These are phyloP conservation scores for Lateolabrax maculatus DNA, from an alignment of 2,797 vertebrate species.

Conservation along the genomic window DNA sequence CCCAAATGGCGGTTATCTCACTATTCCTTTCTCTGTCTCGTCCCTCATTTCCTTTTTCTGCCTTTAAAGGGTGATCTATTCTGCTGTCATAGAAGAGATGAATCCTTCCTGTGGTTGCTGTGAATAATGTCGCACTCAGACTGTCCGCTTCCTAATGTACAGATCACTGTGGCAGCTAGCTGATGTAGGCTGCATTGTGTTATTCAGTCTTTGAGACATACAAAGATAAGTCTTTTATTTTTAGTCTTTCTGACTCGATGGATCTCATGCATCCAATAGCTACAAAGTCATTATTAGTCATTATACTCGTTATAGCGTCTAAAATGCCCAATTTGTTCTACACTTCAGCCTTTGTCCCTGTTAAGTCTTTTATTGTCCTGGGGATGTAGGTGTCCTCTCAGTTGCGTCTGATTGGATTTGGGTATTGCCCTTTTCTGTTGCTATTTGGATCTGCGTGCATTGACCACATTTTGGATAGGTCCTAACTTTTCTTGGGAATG, in stretches of 20 bases:
- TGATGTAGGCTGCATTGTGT: constrained; percentile 13
- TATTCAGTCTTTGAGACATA: constrained; percentile 29
- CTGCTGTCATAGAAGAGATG: constrained; percentile 27
- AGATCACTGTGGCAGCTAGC: constrained; percentile 38
- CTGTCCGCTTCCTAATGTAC: constrained; percentile 34
- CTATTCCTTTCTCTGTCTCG: constrained; percentile 22
- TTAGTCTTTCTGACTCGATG: neutral
- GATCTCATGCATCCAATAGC: constrained; percentile 8
- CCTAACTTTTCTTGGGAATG: neutral
- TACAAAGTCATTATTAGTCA: constrained; percentile 17
- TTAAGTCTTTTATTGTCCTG: neutral
- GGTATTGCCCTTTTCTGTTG: neutral
- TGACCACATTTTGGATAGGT: neutral
- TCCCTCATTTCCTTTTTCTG: constrained; percentile 51
- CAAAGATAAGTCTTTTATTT: constrained; percentile 19
- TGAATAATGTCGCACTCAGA: constrained; percentile 48
- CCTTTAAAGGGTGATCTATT: constrained; percentile 52
- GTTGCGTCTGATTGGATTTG: neutral
- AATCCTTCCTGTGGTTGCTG: constrained; percentile 31
- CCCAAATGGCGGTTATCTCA: constrained; percentile 40
- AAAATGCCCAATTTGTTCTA: neutral
- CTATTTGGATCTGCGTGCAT: neutral
- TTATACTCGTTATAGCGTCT: constrained; percentile 2
- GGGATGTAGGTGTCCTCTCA: neutral
- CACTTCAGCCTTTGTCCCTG: neutral